Base-by-base conservation (phyloP, 1,140 invertebrate species). In the Rhagoletis pomonella region DNA sequence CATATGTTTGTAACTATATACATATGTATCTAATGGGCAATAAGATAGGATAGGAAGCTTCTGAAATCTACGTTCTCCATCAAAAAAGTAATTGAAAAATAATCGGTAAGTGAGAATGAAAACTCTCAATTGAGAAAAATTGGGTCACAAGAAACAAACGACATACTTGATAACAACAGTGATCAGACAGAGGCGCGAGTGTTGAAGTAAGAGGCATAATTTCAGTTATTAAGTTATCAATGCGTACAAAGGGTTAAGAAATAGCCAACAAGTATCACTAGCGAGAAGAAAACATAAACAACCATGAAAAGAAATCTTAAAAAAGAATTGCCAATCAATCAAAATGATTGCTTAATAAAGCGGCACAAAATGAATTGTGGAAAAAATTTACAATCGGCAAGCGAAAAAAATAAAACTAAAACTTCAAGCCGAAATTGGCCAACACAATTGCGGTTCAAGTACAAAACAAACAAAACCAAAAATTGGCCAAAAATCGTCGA, bases 281-380 rank as follows among this genome's bases (percentile, higher is more conserved):
- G 47, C 1, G 14, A 62, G 50, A 62, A 58, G 58, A 85, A 85
- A 4, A 81, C 73, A 81, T 89, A 29, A 29, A n/a, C 85, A 86
- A 59, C 0, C 2, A 29, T 89, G 90, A 91, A 87, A 55, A 19
- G 42, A 90, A 29, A 29, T 88, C 90, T 89, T 90, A 89, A 69
- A 42, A 73, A 90, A 91, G 88, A 91, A 91, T 91, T 91, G 85
- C 91, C 91, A 91, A 91, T 91, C 91, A 91, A 91, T 91, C 91
- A 91, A 91, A 73, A 91, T 91, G 19, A 90, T 91, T 91, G 91
- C 91, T 91, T 91, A 91, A 91, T 91, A 91, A 91, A 92, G 92
- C 89, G 91, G 90, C 91, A 91, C 12, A 47, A 73, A 47, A 73
- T 17, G 12, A 91, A 92, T 91, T 89, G 29, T 3, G 6, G 29